A percentile compares a stretch with the other conserved stretches of the same genome.
Evolutionary conservation across 2,888 invertebrate genomes (phyloP).

Genomic region (Lepidochitona cinerea): DNA sequence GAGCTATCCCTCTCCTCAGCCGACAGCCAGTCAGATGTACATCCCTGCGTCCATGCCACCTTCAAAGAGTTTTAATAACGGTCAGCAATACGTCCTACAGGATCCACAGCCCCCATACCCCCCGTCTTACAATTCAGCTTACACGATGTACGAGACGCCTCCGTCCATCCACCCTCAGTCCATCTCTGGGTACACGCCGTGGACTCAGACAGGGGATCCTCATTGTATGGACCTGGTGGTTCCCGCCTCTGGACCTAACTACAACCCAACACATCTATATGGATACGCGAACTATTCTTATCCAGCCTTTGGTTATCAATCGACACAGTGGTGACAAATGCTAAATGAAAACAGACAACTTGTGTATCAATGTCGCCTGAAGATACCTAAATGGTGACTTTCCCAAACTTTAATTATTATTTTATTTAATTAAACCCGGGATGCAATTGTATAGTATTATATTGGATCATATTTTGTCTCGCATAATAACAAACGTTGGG

Average conservation of each 20-base stretch:
- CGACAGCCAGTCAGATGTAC: neutral
- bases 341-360: too few species aligned
- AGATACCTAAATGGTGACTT: too few species aligned
- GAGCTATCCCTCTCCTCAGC: neutral
- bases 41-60: neutral
- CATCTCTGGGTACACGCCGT: neutral
- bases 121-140: neutral
- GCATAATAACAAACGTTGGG: too few species aligned
- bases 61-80: neutral
- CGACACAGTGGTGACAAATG: neutral
- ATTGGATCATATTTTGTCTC: too few species aligned
- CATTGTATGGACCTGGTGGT: neutral
- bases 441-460: too few species aligned
- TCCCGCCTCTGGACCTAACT: neutral
- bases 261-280: neutral
- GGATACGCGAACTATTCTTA: neutral
- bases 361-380: too few species aligned
- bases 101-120: neutral
- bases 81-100: neutral
- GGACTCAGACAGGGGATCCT: neutral
- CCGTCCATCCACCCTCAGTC: neutral
- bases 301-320: neutral
- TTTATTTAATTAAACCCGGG: too few species aligned
- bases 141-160: neutral
- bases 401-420: too few species aligned